Conservation (phyloP, 1,140 invertebrate species). For the Mizuhopecten yessoensis region DNA sequence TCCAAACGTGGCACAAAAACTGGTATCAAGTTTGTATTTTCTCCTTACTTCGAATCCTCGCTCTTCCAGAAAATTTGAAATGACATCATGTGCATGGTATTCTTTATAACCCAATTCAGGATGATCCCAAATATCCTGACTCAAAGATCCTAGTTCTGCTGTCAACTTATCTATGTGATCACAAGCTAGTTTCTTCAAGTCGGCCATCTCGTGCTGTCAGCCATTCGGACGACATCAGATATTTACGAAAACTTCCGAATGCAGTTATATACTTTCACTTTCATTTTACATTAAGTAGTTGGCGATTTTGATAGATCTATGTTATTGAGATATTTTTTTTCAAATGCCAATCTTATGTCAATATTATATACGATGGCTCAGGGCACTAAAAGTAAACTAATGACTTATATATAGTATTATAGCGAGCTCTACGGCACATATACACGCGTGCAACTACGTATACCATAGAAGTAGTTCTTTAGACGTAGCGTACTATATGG, state of each 20-base stretch:
- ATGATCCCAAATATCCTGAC: slow-evolving; percentile 74
- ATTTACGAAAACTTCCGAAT: background rate
- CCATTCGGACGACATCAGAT: background rate
- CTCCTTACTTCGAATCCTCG: slow-evolving; percentile 75
- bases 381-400: too few species aligned
- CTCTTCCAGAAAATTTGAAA: slow-evolving; percentile 75
- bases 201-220: slow-evolving; percentile 42
- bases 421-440: too few species aligned
- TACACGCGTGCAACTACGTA: too few species aligned
- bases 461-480: too few species aligned
- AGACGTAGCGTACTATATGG: too few species aligned
- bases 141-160: slow-evolving; percentile 58
- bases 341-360: too few species aligned
- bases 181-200: slow-evolving; percentile 54
- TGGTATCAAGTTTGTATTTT: slow-evolving; percentile 74
- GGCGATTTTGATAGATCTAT: too few species aligned
- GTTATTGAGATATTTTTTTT: too few species aligned
- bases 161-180: slow-evolving; percentile 54
- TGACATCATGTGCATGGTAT: slow-evolving; percentile 73
- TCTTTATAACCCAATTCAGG: slow-evolving; percentile 78
- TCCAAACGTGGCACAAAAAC: slow-evolving; percentile 74
- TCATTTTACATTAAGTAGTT: background rate
- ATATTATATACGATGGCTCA: too few species aligned
- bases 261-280: background rate
- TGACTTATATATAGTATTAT: too few species aligned